Percentiles rank a stretch among this genome's conserved stretches.
phyloP scores from a whole-genome alignment of 2,113 vertebrate species.

The Cololabis saira region DNA sequence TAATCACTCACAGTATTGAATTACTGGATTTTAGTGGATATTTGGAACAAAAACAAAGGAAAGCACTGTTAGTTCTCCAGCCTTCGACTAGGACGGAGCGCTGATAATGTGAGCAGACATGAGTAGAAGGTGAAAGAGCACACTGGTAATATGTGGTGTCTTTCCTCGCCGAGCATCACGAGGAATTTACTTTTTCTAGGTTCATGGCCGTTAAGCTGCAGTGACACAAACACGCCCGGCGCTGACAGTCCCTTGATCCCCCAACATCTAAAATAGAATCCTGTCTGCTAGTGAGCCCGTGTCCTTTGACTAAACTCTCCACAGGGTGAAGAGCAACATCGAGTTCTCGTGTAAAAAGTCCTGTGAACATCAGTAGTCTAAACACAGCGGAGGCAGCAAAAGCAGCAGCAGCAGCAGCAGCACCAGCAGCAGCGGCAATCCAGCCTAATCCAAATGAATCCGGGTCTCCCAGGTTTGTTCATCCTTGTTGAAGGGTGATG shows the following conservation, averaged over 20 bases:
- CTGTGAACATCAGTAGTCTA: conserved; percentile 75
- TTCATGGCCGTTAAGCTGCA: conserved; percentile 5
- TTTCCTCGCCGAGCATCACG: conserved; percentile 21
- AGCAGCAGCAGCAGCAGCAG: conserved; percentile 40
- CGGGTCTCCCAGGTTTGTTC: conserved; percentile 72
- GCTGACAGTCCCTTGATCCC: conserved; percentile 54
- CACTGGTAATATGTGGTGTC: conserved; percentile 25
- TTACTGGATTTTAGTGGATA: conserved; percentile 65
- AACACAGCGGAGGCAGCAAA: conserved; percentile 56
- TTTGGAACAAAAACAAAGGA: conserved; percentile 67
- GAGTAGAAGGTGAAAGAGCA: conserved; percentile 27
- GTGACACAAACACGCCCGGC: conserved; percentile 45
- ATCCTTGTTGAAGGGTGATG: conserved; percentile 74
- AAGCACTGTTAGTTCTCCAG: conserved; percentile 16
- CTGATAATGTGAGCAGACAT: conserved; percentile 22
- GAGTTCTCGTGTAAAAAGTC: conserved; percentile 58
- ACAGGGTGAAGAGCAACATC: conserved; percentile 61
- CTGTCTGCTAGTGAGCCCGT: conserved; percentile 47
- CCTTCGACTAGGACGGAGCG: conserved; percentile 21
- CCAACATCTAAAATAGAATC: conserved; percentile 67
- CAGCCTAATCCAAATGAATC: conserved; percentile 84
- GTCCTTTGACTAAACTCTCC: conserved; percentile 61
- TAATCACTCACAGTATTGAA: conserved; percentile 70
- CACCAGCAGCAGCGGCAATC: conserved; percentile 63
- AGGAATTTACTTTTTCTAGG: conserved; percentile 24